Evolutionary conservation across 2,888 invertebrate species (phyloP).

Genomic region (Cerceris rybyensis): DNA sequence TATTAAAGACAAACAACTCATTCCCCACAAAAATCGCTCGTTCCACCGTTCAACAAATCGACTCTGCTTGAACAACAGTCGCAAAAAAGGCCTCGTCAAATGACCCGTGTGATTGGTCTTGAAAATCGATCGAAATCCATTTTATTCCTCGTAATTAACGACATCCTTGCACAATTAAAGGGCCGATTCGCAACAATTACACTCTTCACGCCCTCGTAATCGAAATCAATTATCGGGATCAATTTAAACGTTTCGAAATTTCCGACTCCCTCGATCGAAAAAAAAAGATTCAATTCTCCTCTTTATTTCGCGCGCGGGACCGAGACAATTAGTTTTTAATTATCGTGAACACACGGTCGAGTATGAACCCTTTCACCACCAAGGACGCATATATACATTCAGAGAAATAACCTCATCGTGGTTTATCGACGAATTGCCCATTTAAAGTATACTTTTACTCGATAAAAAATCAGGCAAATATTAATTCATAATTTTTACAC

Average conservation of each 20-base stretch:
- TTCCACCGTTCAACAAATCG: no score
- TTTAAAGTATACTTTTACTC: no score
- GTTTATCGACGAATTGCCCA: no score
- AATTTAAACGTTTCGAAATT: slow-evolving; percentile 28
- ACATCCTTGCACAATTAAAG: background rate
- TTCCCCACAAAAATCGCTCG: no score
- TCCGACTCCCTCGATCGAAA: background rate
- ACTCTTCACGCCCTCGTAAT: slow-evolving; percentile 17
- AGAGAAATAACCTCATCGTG: no score
- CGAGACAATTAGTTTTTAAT: slow-evolving; percentile 36
- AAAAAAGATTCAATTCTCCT: slow-evolving; percentile 34
- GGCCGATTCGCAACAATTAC: background rate
- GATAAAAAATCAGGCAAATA: no score
- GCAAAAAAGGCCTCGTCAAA: no score
- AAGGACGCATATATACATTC: no score
- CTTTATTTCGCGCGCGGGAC: slow-evolving; percentile 14
- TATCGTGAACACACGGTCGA: background rate
- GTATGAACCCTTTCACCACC: no score
- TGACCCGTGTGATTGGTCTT: background rate
- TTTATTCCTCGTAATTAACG: slow-evolving; percentile 11
- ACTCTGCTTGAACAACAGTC: no score
- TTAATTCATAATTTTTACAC: no score
- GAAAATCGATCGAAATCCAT: background rate
- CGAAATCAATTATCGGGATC: slow-evolving; percentile 42
- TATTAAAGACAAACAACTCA: no score